Conservation (phyloP, 2,888 invertebrate genomes). For the Hypomecis atomaria region DNA sequence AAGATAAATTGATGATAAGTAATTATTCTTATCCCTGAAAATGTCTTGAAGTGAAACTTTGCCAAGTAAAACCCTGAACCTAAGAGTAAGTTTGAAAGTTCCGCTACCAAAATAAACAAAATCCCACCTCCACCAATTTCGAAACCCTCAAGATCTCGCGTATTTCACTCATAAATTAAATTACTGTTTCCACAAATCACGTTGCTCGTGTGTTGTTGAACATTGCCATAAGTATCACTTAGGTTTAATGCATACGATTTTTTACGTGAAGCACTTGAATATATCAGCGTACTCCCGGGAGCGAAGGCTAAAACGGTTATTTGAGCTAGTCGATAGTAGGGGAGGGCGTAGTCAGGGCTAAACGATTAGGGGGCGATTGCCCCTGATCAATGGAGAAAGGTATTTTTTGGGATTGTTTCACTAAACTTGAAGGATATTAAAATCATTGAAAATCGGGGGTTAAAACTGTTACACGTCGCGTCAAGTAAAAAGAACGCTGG, state of each 20-base stretch:
- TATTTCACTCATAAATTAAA: constrained; percentile 27
- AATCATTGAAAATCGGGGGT: too few relatives aligned
- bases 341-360: constrained; percentile 3
- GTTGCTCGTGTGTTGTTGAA: constrained; percentile 22
- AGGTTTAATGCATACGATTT: constrained; percentile 55
- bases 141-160: constrained; percentile 14
- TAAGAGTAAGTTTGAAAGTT: neutral
- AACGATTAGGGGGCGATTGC: neutral
- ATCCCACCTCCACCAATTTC: constrained; percentile 14
- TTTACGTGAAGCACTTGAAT: constrained; percentile 55
- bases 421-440: too few relatives aligned
- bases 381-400: neutral
- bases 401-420: too few relatives aligned
- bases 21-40: too few relatives aligned
- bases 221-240: constrained; percentile 47
- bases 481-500: too few relatives aligned
- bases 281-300: constrained; percentile 48
- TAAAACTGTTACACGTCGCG: too few relatives aligned
- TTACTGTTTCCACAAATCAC: constrained; percentile 29
- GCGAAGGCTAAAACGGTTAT: constrained; percentile 30
- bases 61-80: neutral
- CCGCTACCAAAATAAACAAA: constrained; percentile 4
- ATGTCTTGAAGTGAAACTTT: too few relatives aligned
- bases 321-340: constrained; percentile 28
- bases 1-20: too few relatives aligned